phyloP scores from a whole-genome alignment of 2,888 invertebrate species.

The Eudemis profundana region DNA sequence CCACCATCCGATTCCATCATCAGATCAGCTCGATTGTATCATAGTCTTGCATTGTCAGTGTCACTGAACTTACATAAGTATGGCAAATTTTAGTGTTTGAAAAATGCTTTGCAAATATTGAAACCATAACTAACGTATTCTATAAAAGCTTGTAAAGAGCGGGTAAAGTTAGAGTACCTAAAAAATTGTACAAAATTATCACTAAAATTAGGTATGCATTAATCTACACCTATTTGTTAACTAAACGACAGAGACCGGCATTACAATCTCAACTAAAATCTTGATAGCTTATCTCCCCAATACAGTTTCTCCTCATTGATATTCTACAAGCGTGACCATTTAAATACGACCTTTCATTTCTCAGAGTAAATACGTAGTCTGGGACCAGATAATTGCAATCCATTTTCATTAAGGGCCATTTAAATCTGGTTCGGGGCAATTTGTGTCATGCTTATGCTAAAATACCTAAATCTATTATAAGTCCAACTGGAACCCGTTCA shows the following conservation, averaged over 20 bases:
- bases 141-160: background rate
- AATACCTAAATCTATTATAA: conserved; percentile 1
- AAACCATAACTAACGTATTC: no score
- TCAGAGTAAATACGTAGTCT: conserved; percentile 14
- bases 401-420: conserved; percentile 28
- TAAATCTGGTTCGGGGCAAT: conserved; percentile 13
- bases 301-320: conserved; percentile 32
- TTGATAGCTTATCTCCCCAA: conserved; percentile 32
- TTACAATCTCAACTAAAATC: conserved; percentile 26
- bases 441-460: conserved; percentile 1
- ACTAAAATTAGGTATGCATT: background rate
- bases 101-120: no score
- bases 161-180: background rate
- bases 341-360: conserved; percentile 33
- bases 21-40: no score
- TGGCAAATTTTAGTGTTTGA: no score
- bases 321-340: conserved; percentile 29
- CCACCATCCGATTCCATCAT: no score
- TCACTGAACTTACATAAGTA: no score
- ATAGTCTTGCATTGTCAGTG: no score
- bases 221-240: conserved; percentile 13
- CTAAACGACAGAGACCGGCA: conserved; percentile 4
- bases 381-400: conserved; percentile 20
- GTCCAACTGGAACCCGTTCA: background rate
- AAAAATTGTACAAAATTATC: background rate